phyloP scores from a whole-genome alignment of 2,113 vertebrate genomes.

The Notothenia rossii region DNA sequence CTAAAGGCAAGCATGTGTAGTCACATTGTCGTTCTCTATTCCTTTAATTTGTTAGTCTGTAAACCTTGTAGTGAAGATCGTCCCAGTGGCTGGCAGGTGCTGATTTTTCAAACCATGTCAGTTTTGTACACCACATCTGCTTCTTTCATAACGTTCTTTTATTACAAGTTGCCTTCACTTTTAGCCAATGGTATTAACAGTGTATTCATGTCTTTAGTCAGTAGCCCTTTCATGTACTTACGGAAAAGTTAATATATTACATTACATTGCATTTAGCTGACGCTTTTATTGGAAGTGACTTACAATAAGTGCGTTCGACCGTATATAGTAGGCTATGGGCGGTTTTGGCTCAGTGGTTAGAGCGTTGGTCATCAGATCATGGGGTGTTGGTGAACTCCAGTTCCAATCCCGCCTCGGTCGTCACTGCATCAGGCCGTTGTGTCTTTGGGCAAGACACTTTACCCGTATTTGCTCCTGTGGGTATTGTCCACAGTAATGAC shows the following conservation, averaged over 20 bases:
- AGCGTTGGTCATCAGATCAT: too few relatives aligned
- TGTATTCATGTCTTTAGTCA: not conserved
- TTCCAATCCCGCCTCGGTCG: too few relatives aligned
- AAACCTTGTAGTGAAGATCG: conserved; percentile 88
- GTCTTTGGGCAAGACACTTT: too few relatives aligned
- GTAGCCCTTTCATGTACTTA: not conserved
- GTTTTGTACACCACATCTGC: conserved; percentile 66
- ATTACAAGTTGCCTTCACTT: conserved; percentile 29
- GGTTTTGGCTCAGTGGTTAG: too few relatives aligned
- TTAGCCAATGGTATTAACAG: conserved; percentile 5
- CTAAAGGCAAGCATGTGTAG: conserved; percentile 94
- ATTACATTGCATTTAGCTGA: too few relatives aligned
- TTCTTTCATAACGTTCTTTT: conserved; percentile 34
- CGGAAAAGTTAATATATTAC: not conserved
- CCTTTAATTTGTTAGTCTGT: conserved; percentile 93
- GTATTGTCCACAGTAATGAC: too few relatives aligned
- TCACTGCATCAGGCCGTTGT: too few relatives aligned
- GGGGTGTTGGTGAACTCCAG: too few relatives aligned
- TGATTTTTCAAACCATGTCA: conserved; percentile 76
- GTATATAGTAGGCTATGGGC: too few relatives aligned
- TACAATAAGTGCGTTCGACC: too few relatives aligned
- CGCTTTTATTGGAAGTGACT: too few relatives aligned
- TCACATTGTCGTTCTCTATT: conserved; percentile 92
- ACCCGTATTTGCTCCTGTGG: too few relatives aligned
- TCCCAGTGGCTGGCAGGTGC: conserved; percentile 77